Evolutionary conservation across 1,140 invertebrate genomes (phyloP), one percentile per base, ranked within the genome.

Genomic region (Meloidogyne hapla): DNA sequence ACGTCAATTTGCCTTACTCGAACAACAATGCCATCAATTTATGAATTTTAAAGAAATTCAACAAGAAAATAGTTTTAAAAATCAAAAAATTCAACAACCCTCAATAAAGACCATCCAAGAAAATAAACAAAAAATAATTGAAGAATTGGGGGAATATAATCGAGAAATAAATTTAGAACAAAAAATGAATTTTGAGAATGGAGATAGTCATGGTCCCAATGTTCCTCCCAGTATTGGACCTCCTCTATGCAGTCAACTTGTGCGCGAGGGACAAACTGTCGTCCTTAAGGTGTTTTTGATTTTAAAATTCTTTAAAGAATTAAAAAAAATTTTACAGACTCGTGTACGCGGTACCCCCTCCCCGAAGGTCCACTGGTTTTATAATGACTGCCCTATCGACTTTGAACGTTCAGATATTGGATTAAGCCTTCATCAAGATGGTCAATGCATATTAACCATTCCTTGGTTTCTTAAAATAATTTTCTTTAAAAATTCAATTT

Each of bases 331-430:
- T 42, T 33, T 18, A 38, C 86, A 86, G 21, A 87, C 89, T 38
- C 81, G 85, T 38, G 87, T 89, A 1, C 81, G 83, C 23, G 89
- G 89, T 15, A 80, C 86, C 40, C 89, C 89, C 8, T 74, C 81
- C 3, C 89, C 89, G n/a, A 83, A 82, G 26, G 88, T 90, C 40
- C 87, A 87, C 23, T 90, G 89, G 89, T 88, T 86, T 75, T 83
- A 88, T 63, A 88, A 90, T 68, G 88, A 88, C 81, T 21, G 25
- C 1, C 80, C 78, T n/a, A 76, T 85, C 15, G 82, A 21, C 26
- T 61, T 26, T 12, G 18, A 18, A 56, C 38, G n/a, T 9, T 26
- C 45, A 23, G 69, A 70, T 45, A 28, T 70, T 1, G 48, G 48
- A 56, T 56, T 56, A n/a, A 56, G 48, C n/a, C 18, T 18, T 5